These are phyloP conservation scores for Brachionichthys hirsutus DNA, from an alignment of 2,113 vertebrate species.

Conservation along the genomic window DNA sequence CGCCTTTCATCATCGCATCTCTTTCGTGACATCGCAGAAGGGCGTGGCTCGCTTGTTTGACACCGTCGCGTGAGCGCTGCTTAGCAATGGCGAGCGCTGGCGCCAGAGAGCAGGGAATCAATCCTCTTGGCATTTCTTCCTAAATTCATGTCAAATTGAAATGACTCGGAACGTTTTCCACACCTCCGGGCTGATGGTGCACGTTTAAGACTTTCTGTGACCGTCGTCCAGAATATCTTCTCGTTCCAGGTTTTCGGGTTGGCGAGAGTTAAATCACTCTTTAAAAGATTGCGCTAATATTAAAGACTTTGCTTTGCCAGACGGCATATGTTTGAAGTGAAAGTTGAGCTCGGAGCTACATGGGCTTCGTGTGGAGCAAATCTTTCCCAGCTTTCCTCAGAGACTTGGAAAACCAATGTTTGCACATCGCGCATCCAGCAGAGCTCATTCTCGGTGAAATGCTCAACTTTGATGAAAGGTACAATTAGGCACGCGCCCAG, in stretches of 20 bases:
- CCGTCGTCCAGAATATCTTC: background rate
- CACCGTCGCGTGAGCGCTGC: conserved; percentile 29
- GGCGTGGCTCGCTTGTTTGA: conserved; percentile 51
- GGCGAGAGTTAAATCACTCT: background rate
- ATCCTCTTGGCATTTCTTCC: conserved; percentile 41
- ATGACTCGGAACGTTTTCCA: conserved; percentile 27
- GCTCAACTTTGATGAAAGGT: conserved; percentile 41
- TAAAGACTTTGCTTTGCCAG: background rate
- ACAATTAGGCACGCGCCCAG: conserved; percentile 29
- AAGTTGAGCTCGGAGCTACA: conserved; percentile 9
- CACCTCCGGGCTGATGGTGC: background rate
- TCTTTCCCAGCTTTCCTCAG: background rate
- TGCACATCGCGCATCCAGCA: conserved; percentile 23
- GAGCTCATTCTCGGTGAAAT: conserved; percentile 21
- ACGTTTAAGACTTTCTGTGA: background rate
- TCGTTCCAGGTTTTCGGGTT: too few species aligned
- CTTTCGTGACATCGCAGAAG: conserved; percentile 48
- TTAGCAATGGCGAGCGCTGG: conserved; percentile 39
- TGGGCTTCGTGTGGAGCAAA: background rate
- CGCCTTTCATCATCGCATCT: conserved; percentile 37
- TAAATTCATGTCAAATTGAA: conserved; percentile 41
- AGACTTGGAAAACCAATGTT: conserved; percentile 15
- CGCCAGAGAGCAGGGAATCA: conserved; percentile 34
- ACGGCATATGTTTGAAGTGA: background rate
- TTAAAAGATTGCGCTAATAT: background rate